phyloP scores from a whole-genome alignment of 2,888 invertebrate species.

The Scrobipalpa atriplicella region DNA sequence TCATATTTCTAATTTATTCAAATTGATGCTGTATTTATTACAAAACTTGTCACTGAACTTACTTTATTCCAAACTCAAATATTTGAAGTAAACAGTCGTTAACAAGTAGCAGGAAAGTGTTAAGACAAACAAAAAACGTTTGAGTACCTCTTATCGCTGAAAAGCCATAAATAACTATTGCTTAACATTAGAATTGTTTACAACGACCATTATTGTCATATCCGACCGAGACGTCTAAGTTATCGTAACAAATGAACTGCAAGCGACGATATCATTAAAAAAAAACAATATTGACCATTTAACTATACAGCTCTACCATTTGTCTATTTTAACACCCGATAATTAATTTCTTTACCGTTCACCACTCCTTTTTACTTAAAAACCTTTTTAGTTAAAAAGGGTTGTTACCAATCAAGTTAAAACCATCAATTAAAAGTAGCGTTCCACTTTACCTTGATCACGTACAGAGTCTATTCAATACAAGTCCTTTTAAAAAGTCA shows the following conservation, averaged over 20 bases:
- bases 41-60: conserved; percentile 13
- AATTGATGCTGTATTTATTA: conserved; percentile 24
- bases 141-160: conserved; percentile 39
- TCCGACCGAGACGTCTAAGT: conserved; percentile 20
- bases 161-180: conserved; percentile 49
- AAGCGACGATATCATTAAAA: conserved; percentile 2
- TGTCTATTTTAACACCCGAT: conserved; percentile 19
- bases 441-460: conserved; percentile 29
- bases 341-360: neutral
- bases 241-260: conserved; percentile 22
- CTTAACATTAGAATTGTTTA: conserved; percentile 51
- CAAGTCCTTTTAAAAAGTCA: conserved; percentile 57
- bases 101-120: conserved; percentile 39
- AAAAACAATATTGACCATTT: conserved; percentile 31
- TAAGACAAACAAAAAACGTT: conserved; percentile 43
- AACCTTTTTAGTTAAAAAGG: neutral
- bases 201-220: conserved; percentile 35
- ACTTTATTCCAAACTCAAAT: conserved; percentile 23
- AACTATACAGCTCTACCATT: conserved; percentile 18
- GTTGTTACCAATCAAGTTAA: conserved; percentile 20
- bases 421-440: conserved; percentile 27
- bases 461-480: conserved; percentile 29
- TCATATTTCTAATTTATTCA: conserved; percentile 42
- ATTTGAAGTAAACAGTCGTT: conserved; percentile 21
- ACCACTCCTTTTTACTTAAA: conserved; percentile 16